Evolutionary conservation across 1,140 invertebrate species (phyloP), one percentile per base, ranked within the genome.

Genomic region (Vanessa tameamea): DNA sequence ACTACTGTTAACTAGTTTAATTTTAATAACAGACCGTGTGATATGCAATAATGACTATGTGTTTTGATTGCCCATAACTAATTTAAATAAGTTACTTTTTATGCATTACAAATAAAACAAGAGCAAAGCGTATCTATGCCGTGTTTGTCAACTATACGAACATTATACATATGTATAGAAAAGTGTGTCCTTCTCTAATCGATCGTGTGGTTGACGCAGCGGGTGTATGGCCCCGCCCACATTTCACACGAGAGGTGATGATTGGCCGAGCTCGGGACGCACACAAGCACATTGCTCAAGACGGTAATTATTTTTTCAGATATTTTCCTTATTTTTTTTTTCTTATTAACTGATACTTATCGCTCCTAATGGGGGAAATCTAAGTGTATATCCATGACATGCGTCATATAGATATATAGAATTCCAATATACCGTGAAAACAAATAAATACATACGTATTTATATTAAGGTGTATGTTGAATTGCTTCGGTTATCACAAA

Each of bases 231-330:
- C 87, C 75, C 78, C 89, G 86, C 89, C 89, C 77, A 85, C 87
- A 80, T 82, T 89, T 91, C 83, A 88, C 89, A 80, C 88, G 83
- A 82, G 66, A 88, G 87, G 89, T 91, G 89, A 87, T 81, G 87
- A 91, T 91, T 91, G 89, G 89, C 80, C 83, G 82, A 67, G 68
- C 76, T 64, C 65, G 70, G 72, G 78, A 73, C 78, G 71, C 82
- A 81, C 82, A 78, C 83, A 78, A 70, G 68, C 77, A 48, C 59
- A 64, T 37, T 20, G 13, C 47, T 64, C 20, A 55, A 55, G 43
- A 67, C 31, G 64, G 31, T 59, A 73, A 66, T 61, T 69, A 74
- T 69, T 69, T 69, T 73, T 53, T 64, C 63, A 64, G n/a, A 47
- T 64, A 31, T 31, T n/a, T 13, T 3, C 57, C 14, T 53, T 16